Conservation (phyloP, 2,888 invertebrate genomes). For the Pyrocoelia pectoralis region DNA sequence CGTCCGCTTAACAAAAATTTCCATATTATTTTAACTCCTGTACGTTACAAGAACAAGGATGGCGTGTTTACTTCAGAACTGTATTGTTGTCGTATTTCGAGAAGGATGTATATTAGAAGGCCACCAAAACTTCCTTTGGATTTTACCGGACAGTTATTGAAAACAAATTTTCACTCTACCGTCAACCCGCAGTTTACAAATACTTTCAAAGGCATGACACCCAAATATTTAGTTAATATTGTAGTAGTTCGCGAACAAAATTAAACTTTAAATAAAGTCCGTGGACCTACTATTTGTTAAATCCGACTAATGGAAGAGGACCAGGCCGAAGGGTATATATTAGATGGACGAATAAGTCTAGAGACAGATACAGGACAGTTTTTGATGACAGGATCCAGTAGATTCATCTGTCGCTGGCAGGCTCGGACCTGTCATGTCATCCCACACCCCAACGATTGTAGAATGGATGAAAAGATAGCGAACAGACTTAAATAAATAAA, state of each 20-base stretch:
- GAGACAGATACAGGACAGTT: conserved; percentile 45
- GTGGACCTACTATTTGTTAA: background rate
- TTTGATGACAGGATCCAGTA: conserved; percentile 48
- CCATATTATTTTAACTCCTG: conserved; percentile 42
- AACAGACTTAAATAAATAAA: conserved; percentile 31
- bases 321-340: conserved; percentile 24
- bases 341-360: conserved; percentile 31
- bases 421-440: conserved; percentile 48
- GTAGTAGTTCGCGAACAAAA: background rate
- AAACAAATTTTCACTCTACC: conserved; percentile 34
- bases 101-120: conserved; percentile 37
- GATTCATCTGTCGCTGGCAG: conserved; percentile 51
- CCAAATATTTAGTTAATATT: background rate
- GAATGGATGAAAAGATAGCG: conserved; percentile 31
- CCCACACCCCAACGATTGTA: conserved; percentile 27
- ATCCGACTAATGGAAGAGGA: conserved; percentile 4
- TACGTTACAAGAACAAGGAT: conserved; percentile 30
- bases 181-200: conserved; percentile 15
- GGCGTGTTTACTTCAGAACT: conserved; percentile 25
- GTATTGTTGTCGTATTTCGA: conserved; percentile 30
- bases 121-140: conserved; percentile 34
- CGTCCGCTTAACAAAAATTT: conserved; percentile 51
- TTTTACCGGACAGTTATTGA: conserved; percentile 37
- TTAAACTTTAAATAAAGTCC: background rate
- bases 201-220: conserved; percentile 26